Percentiles rank a stretch among this genome's conserved stretches.
phyloP scores from a whole-genome alignment of 2,888 invertebrate genomes.

The Nudaria mundana region DNA sequence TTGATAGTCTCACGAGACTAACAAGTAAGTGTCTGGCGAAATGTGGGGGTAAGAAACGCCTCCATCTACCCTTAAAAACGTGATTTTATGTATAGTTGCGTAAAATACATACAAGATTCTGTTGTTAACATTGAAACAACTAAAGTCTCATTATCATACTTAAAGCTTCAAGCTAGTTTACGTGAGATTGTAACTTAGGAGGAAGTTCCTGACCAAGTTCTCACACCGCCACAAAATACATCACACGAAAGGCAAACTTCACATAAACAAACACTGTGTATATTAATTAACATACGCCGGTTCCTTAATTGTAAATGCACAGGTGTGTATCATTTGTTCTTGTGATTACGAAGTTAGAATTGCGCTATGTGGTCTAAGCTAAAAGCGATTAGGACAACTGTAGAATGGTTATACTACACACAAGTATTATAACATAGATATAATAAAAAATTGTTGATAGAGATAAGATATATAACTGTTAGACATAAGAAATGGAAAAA shows the following conservation, averaged over 20 bases:
- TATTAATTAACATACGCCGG: constrained; percentile 55
- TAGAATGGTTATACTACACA: background rate
- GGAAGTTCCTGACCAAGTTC: background rate
- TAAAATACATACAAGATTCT: too few relatives aligned
- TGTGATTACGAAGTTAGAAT: constrained; percentile 45
- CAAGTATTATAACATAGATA: background rate
- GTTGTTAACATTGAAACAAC: too few relatives aligned
- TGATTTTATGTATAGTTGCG: too few relatives aligned
- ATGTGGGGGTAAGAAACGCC: too few relatives aligned
- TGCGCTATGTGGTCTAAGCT: background rate
- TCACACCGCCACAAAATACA: background rate
- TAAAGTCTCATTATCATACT: too few relatives aligned
- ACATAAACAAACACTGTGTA: constrained; percentile 39
- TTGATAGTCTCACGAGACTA: too few relatives aligned
- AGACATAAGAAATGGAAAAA: too few relatives aligned
- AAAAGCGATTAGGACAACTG: background rate
- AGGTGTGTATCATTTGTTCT: constrained; percentile 66
- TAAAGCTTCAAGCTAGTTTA: background rate
- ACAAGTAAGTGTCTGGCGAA: too few relatives aligned
- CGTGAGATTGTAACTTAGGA: background rate
- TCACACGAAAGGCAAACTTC: constrained; percentile 4
- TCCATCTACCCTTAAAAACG: too few relatives aligned
- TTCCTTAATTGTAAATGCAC: constrained; percentile 51
- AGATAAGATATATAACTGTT: too few relatives aligned
- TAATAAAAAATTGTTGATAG: too few relatives aligned